These are phyloP conservation scores for Mechanitis mazaeus DNA, from an alignment of 2,888 invertebrate species.

Conservation along the genomic window DNA sequence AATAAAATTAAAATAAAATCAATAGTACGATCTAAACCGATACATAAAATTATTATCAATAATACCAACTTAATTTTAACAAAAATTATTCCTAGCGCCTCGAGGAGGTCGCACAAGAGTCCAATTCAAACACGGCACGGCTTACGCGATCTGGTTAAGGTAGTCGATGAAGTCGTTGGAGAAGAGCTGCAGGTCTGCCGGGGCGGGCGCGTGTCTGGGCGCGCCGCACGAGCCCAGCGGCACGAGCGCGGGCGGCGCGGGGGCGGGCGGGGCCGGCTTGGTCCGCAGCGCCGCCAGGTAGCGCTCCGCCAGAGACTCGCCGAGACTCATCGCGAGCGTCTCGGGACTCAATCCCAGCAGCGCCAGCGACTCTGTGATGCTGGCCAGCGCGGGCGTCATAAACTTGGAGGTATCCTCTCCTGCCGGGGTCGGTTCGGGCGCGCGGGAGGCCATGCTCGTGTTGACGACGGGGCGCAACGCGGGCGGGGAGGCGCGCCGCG, in stretches of 20 bases:
- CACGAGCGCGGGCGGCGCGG: conserved; percentile 44
- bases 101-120: conserved; percentile 40
- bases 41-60: conserved; percentile 74
- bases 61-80: conserved; percentile 75
- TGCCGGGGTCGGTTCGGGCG: conserved; percentile 38
- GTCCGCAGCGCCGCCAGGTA: conserved; percentile 63
- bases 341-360: conserved; percentile 64
- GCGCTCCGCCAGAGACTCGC: conserved; percentile 67
- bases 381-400: conserved; percentile 53
- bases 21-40: conserved; percentile 73
- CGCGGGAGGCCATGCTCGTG: conserved; percentile 69
- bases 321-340: conserved; percentile 63
- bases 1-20: conserved; percentile 76
- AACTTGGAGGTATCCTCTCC: conserved; percentile 48
- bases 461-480: conserved; percentile 70
- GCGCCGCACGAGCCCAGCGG: conserved; percentile 44
- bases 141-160: conserved; percentile 77
- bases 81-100: conserved; percentile 66
- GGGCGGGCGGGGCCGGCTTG: conserved; percentile 51
- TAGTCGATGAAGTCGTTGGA: conserved; percentile 79
- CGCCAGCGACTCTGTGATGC: conserved; percentile 66
- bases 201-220: conserved; percentile 46
- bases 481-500: conserved; percentile 64
- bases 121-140: conserved; percentile 36
- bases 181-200: conserved; percentile 75